Evolutionary conservation across 2,113 vertebrate genomes (phyloP).

Genomic region (Piprites chloris): DNA sequence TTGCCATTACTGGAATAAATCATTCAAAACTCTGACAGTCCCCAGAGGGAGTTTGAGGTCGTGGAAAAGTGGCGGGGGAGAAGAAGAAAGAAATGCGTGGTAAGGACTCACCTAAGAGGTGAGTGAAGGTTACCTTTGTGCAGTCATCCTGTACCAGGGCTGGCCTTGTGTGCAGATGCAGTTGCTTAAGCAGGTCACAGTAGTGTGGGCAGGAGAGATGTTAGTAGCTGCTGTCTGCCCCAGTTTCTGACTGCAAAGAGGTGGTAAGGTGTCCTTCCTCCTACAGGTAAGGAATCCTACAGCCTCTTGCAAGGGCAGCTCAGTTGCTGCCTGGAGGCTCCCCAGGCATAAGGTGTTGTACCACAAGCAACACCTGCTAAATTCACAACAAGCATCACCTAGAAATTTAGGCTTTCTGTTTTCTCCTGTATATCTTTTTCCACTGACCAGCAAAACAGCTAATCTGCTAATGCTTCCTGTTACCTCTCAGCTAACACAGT

Average conservation of each 20-base stretch:
- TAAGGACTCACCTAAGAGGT: neutral
- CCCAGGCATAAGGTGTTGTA: neutral
- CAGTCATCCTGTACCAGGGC: neutral
- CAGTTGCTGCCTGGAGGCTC: neutral
- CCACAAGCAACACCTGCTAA: neutral
- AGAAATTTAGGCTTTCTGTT: neutral
- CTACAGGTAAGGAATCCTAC: no score
- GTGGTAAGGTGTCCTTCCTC: neutral
- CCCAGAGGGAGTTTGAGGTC: neutral
- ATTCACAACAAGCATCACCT: rapidly evolving
- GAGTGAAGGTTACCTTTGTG: neutral
- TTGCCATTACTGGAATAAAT: neutral
- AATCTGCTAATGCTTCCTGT: neutral
- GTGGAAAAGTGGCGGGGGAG: neutral
- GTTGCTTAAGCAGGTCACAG: neutral
- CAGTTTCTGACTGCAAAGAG: neutral
- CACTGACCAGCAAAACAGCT: neutral
- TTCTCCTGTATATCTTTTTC: neutral
- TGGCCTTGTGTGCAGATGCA: neutral
- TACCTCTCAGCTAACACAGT: neutral
- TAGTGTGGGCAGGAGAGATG: neutral
- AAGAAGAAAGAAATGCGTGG: neutral
- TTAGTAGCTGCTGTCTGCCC: neutral
- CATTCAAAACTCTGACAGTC: neutral
- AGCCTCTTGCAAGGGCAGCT: neutral